Evolutionary conservation across 2,797 vertebrate species (phyloP).

Genomic region (Tangara arthus): DNA sequence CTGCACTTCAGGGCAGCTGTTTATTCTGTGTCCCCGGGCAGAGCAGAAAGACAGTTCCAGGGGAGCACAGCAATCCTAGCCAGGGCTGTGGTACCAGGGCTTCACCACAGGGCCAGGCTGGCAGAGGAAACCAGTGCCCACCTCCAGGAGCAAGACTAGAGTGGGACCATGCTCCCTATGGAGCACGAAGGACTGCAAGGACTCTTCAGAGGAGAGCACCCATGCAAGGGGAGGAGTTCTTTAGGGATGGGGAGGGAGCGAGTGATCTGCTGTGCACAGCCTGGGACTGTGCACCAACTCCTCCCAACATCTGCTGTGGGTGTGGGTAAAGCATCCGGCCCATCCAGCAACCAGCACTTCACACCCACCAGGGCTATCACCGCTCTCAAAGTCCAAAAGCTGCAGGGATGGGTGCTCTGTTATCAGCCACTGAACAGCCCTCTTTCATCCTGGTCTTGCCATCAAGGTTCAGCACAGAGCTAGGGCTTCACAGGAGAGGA

Average conservation of each 20-base stretch:
- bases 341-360: background rate
- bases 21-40: background rate
- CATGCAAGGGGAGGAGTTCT: background rate
- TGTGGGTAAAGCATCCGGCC: background rate
- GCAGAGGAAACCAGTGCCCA: background rate
- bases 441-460: background rate
- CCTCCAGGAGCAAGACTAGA: background rate
- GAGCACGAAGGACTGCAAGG: background rate
- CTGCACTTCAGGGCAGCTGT: background rate
- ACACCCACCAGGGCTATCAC: background rate
- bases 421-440: background rate
- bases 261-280: background rate
- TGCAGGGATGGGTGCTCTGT: background rate
- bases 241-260: background rate
- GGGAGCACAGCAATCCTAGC: background rate
- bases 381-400: background rate
- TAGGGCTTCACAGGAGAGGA: background rate
- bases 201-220: background rate
- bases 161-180: fast-evolving
- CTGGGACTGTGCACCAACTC: background rate
- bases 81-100: background rate
- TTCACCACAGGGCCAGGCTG: background rate
- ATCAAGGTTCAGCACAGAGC: background rate
- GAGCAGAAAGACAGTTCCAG: background rate
- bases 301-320: background rate